phyloP scores from a whole-genome alignment of 2,797 vertebrate genomes.

The Geotrypetes seraphini region DNA sequence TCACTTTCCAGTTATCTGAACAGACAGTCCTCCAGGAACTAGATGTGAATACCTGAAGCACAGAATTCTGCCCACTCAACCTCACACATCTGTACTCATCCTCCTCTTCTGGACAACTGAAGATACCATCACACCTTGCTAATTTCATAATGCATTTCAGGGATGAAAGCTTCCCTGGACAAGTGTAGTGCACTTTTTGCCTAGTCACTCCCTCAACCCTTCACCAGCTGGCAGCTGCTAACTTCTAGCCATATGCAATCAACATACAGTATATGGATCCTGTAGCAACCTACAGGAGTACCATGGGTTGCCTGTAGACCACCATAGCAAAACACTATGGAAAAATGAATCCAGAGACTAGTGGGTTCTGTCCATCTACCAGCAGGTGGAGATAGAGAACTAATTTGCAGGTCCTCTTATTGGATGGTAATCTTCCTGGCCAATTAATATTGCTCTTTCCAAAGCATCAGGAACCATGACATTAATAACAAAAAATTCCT shows the following conservation, averaged over 20 bases:
- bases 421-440: too few species aligned
- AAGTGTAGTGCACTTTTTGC: conserved; percentile 87
- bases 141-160: conserved; percentile 69
- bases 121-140: conserved; percentile 73
- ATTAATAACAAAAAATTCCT: too few species aligned
- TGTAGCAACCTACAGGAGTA: neutral
- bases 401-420: too few species aligned
- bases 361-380: too few species aligned
- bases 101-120: conserved; percentile 74
- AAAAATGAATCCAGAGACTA: too few species aligned
- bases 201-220: too few species aligned
- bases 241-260: too few species aligned
- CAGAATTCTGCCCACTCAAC: conserved; percentile 72
- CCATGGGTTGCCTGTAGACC: neutral
- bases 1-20: conserved; percentile 72
- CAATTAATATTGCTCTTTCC: too few species aligned
- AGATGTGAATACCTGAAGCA: conserved; percentile 70
- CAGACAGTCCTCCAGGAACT: conserved; percentile 82
- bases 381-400: too few species aligned
- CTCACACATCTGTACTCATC: conserved; percentile 90
- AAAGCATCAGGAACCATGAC: too few species aligned
- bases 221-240: too few species aligned
- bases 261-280: neutral
- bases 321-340: too few species aligned
- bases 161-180: conserved; percentile 73